Evolutionary conservation across 2,888 invertebrate species (phyloP), one percentile per base, ranked within the genome.

Genomic region (Amiota minor): DNA sequence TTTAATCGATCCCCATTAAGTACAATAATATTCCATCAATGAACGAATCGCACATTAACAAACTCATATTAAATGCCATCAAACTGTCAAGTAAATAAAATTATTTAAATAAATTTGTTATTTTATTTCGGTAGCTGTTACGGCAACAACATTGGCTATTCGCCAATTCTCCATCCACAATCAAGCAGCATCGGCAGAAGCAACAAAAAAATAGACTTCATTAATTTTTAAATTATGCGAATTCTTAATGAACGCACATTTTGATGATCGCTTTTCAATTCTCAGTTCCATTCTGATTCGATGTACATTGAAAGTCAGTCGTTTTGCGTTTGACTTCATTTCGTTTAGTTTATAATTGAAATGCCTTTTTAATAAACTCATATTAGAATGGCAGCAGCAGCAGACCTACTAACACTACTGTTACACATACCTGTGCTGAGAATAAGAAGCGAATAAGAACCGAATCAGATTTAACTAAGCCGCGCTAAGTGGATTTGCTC

Each of bases 221-320:
- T 83, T 83, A 85, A 86, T 84, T 85, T 86, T 80, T 86, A 86
- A 83, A 84, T 86, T 83, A 83, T 86, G 83, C 86, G 83, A 83
- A 86, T 83, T 83, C 86, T 83, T 85, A 83, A 85, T 86, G 86
- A 83, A 78, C 83, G 84, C 83, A 80, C 83, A 85, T 83, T 83
- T 82, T 79, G 86, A 80, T 81, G 86, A 84, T 81, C 83, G 84
- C 82, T 82, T 85, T 82, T 82, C 81, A 79, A 35, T 35, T 35
- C 35, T 81, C 76, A 72, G 76, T 76, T 72, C 70, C 16, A 46
- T 64, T 56, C 9, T 47, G 46, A 10, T 64, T 11, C 64, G 64
- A 18, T 64, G 14, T 47, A 35, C 35, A 35, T 35, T 35, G 35
- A 8, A 35, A 35, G 35, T 35, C 2, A 35, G 18, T 59, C 11